These are phyloP conservation scores for Cataglyphis hispanica DNA, from an alignment of 1,140 invertebrate genomes.

Conservation along the genomic window DNA sequence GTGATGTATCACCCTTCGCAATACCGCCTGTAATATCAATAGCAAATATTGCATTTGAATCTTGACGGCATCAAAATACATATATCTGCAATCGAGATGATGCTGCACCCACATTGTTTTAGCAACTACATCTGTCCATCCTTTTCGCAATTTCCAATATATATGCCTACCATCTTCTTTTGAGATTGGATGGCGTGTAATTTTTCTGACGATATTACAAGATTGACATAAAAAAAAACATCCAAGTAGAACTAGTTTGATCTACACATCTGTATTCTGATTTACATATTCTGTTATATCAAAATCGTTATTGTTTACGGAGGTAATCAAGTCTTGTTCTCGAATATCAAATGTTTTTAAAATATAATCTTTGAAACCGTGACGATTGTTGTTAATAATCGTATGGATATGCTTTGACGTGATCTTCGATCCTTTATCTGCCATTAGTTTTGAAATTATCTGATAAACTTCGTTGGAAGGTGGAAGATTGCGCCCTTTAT, in stretches of 20 bases:
- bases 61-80: neutral
- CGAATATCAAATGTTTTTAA: constrained; percentile 12
- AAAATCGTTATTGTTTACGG: neutral
- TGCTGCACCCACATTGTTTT: neutral
- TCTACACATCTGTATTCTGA: neutral
- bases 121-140: neutral
- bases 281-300: neutral
- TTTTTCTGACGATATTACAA: neutral
- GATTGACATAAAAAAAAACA: neutral
- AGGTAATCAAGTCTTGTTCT: neutral
- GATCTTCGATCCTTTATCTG: neutral
- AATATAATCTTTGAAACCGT: neutral
- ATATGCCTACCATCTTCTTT: neutral
- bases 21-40: constrained; percentile 7
- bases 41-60: neutral
- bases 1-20: constrained; percentile 2
- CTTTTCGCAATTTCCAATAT: neutral
- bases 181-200: neutral
- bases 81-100: neutral
- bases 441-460: neutral
- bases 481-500: neutral
- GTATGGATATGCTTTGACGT: neutral
- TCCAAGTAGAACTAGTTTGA: neutral
- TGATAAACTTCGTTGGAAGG: neutral
- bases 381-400: neutral